These are phyloP conservation scores for Xenentodon cancila DNA, from an alignment of 2,797 vertebrate genomes.

Conservation along the genomic window DNA sequence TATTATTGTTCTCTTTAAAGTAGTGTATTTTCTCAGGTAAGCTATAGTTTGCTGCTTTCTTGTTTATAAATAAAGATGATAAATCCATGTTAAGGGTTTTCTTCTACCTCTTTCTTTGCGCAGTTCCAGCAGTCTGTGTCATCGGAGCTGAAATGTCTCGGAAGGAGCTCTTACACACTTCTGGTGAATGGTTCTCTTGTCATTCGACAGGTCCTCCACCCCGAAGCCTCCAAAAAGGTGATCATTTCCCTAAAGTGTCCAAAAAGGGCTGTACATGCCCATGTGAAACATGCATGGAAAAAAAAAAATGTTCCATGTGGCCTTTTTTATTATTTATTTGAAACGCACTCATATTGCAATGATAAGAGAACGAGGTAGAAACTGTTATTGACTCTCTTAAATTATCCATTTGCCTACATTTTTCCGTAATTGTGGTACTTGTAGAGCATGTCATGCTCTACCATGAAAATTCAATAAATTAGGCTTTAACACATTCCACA, in stretches of 20 bases:
- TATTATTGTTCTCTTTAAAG: background rate
- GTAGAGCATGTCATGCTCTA: too few species aligned
- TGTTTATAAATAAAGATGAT: background rate
- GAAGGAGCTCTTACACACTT: slow-evolving; percentile 88
- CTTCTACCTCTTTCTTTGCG: slow-evolving; percentile 8
- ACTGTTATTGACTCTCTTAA: slow-evolving; percentile 12
- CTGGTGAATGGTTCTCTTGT: slow-evolving; percentile 91
- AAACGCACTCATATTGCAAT: background rate
- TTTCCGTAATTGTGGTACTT: too few species aligned
- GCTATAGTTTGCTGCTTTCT: background rate
- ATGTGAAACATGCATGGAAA: background rate
- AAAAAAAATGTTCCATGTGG: background rate
- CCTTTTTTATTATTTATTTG: too few species aligned
- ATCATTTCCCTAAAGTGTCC: background rate
- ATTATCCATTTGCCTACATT: background rate
- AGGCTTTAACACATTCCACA: too few species aligned
- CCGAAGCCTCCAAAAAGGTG: slow-evolving; percentile 97
- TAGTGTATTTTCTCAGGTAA: too few species aligned
- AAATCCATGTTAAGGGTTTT: background rate
- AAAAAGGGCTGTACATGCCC: background rate
- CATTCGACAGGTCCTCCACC: slow-evolving; percentile 93
- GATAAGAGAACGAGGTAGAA: background rate
- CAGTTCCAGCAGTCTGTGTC: slow-evolving; percentile 92
- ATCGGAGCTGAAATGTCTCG: slow-evolving; percentile 89
- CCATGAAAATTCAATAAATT: too few species aligned